A percentile compares a stretch with the other conserved stretches of the same genome.
phyloP scores from a whole-genome alignment of 2,113 vertebrate species.

The Anguilla rostrata region DNA sequence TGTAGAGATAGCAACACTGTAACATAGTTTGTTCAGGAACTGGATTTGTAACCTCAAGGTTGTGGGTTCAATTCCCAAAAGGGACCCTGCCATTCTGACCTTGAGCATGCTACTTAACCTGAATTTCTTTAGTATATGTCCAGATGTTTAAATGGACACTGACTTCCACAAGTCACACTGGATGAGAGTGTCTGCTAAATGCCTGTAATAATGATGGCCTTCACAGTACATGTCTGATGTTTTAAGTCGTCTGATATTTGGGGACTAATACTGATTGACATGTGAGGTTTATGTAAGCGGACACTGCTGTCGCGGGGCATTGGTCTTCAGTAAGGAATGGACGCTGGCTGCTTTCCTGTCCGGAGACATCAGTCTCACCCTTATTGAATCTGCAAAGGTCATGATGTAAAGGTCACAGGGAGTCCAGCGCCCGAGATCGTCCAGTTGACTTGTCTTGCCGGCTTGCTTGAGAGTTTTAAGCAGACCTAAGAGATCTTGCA shows the following conservation, averaged over 20 bases:
- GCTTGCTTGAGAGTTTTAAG: background rate
- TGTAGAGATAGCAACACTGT: no score
- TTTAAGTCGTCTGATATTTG: background rate
- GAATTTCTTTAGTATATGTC: no score
- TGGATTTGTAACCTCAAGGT: no score
- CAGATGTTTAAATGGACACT: no score
- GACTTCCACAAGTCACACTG: no score
- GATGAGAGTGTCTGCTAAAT: no score
- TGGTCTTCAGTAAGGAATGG: background rate
- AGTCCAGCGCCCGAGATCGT: background rate
- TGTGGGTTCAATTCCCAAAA: no score
- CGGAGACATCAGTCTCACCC: background rate
- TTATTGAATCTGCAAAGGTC: background rate
- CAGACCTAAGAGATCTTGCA: background rate
- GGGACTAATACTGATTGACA: background rate
- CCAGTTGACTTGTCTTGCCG: background rate
- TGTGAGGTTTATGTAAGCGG: background rate
- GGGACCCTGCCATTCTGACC: no score
- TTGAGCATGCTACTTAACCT: no score
- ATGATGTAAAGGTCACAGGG: conserved; percentile 9
- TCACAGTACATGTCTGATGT: background rate
- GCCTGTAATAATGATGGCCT: background rate
- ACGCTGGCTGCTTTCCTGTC: background rate
- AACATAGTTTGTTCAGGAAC: no score
- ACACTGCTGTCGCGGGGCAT: background rate